Conservation (phyloP, 2,888 invertebrate species). For the Lamproptera curius region DNA sequence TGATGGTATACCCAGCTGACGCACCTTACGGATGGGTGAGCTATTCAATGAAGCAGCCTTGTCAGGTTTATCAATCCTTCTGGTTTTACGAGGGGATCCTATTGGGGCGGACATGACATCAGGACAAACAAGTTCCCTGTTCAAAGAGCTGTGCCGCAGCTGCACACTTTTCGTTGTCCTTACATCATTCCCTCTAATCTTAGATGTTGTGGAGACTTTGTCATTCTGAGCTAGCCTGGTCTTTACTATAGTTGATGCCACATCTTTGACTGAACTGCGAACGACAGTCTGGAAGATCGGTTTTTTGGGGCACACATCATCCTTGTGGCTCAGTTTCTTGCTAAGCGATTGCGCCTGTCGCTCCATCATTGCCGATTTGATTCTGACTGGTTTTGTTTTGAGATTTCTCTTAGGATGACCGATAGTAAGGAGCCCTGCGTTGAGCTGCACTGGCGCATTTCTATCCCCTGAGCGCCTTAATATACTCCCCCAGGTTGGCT, state of each 20-base stretch:
- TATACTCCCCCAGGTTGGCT: conserved; percentile 55
- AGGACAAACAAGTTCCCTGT: conserved; percentile 55
- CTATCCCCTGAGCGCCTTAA: conserved; percentile 50
- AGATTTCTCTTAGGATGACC: conserved; percentile 55
- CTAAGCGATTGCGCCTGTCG: conserved; percentile 44
- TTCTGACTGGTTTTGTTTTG: conserved; percentile 59
- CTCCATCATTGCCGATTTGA: conserved; percentile 57
- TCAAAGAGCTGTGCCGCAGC: conserved; percentile 63
- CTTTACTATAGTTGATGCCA: conserved; percentile 46
- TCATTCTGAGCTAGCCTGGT: conserved; percentile 46
- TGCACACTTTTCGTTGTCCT: conserved; percentile 57
- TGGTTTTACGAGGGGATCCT: conserved; percentile 66
- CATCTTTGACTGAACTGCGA: conserved; percentile 53
- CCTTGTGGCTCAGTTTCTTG: conserved; percentile 54
- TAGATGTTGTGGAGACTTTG: conserved; percentile 51
- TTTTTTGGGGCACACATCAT: conserved; percentile 49
- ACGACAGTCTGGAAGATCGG: conserved; percentile 72
- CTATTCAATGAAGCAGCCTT: conserved; percentile 68
- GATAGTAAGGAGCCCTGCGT: conserved; percentile 46
- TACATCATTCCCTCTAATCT: conserved; percentile 49
- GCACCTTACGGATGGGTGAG: conserved; percentile 68
- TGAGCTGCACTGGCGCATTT: conserved; percentile 40
- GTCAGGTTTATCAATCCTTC: conserved; percentile 66
- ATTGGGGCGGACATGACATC: conserved; percentile 58
- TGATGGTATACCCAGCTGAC: conserved; percentile 57